phyloP scores from a whole-genome alignment of 1,140 invertebrate genomes.

The Cherax destructor region DNA sequence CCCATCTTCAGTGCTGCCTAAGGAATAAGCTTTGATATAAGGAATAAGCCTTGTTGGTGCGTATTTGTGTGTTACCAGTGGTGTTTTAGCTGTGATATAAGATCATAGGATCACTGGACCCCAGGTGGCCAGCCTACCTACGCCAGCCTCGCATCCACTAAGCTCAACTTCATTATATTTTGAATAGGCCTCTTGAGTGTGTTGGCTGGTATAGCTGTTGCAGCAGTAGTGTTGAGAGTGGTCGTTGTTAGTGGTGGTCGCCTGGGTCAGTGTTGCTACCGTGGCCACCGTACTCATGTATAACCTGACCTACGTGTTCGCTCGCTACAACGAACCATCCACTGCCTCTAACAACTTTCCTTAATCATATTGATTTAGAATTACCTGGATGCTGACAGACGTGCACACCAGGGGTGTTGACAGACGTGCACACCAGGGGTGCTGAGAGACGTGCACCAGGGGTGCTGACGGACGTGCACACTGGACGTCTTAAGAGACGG shows the following conservation, averaged over 20 bases:
- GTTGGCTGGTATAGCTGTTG: not conserved
- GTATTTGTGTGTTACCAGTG: not conserved
- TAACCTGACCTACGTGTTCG: not conserved
- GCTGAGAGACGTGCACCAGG: too few species aligned
- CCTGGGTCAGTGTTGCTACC: not conserved
- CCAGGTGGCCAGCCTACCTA: not conserved
- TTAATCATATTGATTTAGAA: not conserved
- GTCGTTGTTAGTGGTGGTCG: too few species aligned
- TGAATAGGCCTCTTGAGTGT: not conserved
- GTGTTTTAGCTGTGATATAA: not conserved
- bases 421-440: too few species aligned
- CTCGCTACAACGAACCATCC: not conserved
- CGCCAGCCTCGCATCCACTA: not conserved
- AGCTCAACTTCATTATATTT: not conserved
- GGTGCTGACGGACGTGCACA: too few species aligned
- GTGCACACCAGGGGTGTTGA: not conserved
- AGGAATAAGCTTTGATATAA: too few species aligned
- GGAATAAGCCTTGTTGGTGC: not conserved
- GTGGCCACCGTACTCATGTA: not conserved
- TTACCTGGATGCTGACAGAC: not conserved
- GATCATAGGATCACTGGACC: not conserved
- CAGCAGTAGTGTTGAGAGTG: too few species aligned
- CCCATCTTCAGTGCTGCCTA: not conserved
- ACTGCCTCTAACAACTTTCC: not conserved
- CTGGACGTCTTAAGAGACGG: not conserved